Base-by-base conservation (phyloP, 2,888 invertebrate genomes). In the Caenorhabditis doughertyi region DNA sequence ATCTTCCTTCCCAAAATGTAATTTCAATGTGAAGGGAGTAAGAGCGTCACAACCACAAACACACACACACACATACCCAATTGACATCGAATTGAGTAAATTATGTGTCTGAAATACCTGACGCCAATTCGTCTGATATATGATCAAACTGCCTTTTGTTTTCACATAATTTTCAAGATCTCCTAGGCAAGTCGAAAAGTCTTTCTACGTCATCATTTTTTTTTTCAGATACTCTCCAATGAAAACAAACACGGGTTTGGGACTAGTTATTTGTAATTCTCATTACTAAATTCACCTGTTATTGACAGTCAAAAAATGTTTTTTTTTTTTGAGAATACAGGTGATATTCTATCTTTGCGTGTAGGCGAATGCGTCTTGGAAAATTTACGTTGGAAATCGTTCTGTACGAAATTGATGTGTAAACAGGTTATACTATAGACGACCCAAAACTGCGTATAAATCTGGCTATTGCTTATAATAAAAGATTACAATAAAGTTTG, bases 31-130 rank as follows among this genome's bases (percentile, higher is more conserved):
- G 32, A 55, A 23, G 55, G 64, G 42, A 64, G 64, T 39, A 18
- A 73, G 21, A 55, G 64, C 73, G 73, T 73, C 73, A 73, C 53
- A 73, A 3, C 13, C 39, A 13, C 39, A n/a, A n/a, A n/a, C n/a
- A n/a, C n/a, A n/a, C n/a, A n/a, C n/a, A n/a, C n/a, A n/a, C n/a
- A n/a, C 39, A 39, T 39, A 64, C n/a, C 27, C 47, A 62, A 62
- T 53, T 62, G 53, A 21, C 42, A 60, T 44, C 5, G 25, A 64
- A 64, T 64, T 64, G 73, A 73, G 64, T 73, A 64, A 73, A 64
- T 73, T 73, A 73, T 73, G 55, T 55, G 64, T 73, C 73, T 73
- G 64, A 64, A 55, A 55, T 73, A 55, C 44, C 72, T 62, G 53
- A 53, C 67, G 51, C 42, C 44, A 49, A 58, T 58, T 29, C 60